Percentiles rank a stretch among this genome's conserved stretches.
Conservation (phyloP, 2,888 invertebrate species). For the Pseudoips prasinana region DNA sequence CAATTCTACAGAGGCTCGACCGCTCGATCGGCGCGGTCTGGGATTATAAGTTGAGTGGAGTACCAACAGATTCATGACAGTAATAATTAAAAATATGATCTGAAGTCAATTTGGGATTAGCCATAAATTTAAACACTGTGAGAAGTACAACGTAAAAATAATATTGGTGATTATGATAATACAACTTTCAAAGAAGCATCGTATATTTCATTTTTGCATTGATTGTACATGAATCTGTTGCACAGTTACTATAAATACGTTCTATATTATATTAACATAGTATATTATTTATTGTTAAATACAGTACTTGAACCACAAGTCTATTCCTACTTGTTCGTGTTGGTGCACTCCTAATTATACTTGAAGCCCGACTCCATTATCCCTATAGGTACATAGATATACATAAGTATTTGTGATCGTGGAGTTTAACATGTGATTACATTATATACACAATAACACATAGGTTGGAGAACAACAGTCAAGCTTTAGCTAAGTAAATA, state of each 20-base stretch:
- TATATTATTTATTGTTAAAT: slow-evolving; percentile 64
- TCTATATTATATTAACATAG: slow-evolving; percentile 49
- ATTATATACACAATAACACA: slow-evolving; percentile 77
- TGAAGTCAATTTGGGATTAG: no score
- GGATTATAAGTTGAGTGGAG: slow-evolving; percentile 43
- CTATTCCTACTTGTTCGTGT: slow-evolving; percentile 73
- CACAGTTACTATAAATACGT: slow-evolving; percentile 43
- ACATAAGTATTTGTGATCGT: slow-evolving; percentile 57
- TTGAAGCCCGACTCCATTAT: slow-evolving; percentile 63
- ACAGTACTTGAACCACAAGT: slow-evolving; percentile 69
- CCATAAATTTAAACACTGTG: no score
- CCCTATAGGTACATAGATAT: slow-evolving; percentile 57
- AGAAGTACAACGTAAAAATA: no score
- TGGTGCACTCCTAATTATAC: slow-evolving; percentile 73
- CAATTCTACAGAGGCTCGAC: slow-evolving; percentile 68
- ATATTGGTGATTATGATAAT: no score
- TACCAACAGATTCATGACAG: slow-evolving; percentile 52
- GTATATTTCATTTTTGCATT: no score
- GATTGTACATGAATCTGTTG: slow-evolving; percentile 46
- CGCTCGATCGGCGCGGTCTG: slow-evolving; percentile 38
- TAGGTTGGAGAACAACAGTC: slow-evolving; percentile 76
- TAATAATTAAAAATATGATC: no score
- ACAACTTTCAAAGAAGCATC: no score
- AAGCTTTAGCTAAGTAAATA: slow-evolving; percentile 70
- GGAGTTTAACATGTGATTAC: slow-evolving; percentile 79